Evolutionary conservation across 2,113 vertebrate genomes (phyloP), one percentile per base, ranked within the genome.

Genomic region (Sceloporus undulatus): DNA sequence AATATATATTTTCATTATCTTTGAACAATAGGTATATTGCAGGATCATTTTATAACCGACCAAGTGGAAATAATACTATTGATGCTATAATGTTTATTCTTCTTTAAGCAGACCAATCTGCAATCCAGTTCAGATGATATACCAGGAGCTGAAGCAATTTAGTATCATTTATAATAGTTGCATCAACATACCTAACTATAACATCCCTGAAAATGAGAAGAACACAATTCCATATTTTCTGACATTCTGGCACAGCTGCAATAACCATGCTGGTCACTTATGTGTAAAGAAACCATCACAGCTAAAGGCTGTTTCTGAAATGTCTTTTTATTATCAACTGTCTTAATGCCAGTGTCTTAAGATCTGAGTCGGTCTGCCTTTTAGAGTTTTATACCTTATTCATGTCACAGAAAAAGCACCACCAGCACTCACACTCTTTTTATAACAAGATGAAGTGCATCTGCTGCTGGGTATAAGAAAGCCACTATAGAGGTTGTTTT

Each of bases 1-100:
- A 56, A 79, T 68, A 84, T 59, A 78, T 73, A 27, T 76, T 86
- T 92, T 94, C 87, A 88, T 91, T 90, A 65, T 84, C 87, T 88
- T 89, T 29, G 89, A 71, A 34, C 68, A 74, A 21, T 75, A 88
- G 21, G 11, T 89, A 18, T 90, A 40, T 84, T 85, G 52, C 71
- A 62, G 68, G 40, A 85, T 77, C 40, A 82, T 23, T 70, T 85
- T 68, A 86, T 88, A 89, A 54, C 11, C 89, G 90, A 88, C 88
- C 77, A 87, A 89, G 91, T 77, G 0, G 13, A 93, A 91, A 91
- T 86, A 88, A 27, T 93, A 94, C 40, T 85, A 59, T 91, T 94
- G 90, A 93, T 77, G 86, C 13, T 89, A 34, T 87, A 92, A 78
- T 0, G 5, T 87, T 94, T 94, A 92, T 89, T 93, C 85, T 90